phyloP scores from a whole-genome alignment of 2,113 vertebrate species.

The Bufo bufo region DNA sequence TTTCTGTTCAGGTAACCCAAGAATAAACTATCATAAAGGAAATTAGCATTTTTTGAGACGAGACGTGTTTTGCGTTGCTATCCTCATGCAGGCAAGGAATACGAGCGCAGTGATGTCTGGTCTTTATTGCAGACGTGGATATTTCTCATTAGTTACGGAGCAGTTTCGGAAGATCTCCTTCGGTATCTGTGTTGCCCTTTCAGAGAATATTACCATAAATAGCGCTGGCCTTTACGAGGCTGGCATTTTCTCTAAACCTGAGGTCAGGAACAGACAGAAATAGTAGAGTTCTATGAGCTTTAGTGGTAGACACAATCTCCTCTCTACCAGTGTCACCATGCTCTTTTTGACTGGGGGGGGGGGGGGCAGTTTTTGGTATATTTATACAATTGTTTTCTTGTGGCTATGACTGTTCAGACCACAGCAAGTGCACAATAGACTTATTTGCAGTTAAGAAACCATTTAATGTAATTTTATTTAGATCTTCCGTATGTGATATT shows the following conservation, averaged over 20 bases:
- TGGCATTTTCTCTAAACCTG: background rate
- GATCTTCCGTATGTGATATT: too few relatives aligned
- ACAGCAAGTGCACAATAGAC: too few relatives aligned
- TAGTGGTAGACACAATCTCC: too few relatives aligned
- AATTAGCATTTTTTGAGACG: background rate
- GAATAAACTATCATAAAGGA: background rate
- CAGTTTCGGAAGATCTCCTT: background rate
- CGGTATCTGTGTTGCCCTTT: constrained; percentile 10
- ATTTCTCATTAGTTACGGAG: background rate
- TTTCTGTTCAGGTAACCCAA: too few relatives aligned
- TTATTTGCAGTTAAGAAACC: too few relatives aligned
- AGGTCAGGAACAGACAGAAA: background rate
- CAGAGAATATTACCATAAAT: constrained; percentile 28
- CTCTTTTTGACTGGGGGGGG: background rate
- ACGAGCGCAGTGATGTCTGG: background rate
- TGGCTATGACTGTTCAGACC: too few relatives aligned
- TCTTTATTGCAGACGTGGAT: background rate
- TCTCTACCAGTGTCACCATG: too few relatives aligned
- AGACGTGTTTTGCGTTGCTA: background rate
- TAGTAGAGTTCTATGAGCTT: background rate
- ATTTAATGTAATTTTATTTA: too few relatives aligned
- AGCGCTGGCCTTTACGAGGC: background rate
- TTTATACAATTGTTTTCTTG: too few relatives aligned
- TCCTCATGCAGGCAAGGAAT: background rate
- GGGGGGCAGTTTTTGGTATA: too few relatives aligned